Percentiles rank a stretch among this genome's conserved stretches.
These are phyloP conservation scores for Tenrec ecaudatus DNA, from an alignment of 2,113 vertebrate species.

Conservation along the genomic window DNA sequence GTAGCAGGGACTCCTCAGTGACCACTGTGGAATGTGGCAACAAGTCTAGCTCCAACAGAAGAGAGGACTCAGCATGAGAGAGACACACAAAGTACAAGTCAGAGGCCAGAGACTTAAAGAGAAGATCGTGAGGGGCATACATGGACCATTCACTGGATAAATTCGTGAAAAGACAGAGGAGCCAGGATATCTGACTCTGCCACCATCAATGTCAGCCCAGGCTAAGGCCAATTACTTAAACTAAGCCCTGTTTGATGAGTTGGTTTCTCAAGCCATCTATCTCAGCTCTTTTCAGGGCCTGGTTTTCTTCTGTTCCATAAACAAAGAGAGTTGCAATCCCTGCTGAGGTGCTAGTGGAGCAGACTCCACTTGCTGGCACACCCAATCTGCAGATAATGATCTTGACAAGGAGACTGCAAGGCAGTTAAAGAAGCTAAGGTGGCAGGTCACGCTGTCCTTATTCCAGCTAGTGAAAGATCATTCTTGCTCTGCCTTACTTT, in stretches of 20 bases:
- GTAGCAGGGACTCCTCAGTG: background rate
- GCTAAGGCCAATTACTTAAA: slow-evolving; percentile 22
- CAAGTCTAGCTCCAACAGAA: background rate
- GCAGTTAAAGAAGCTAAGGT: slow-evolving; percentile 32
- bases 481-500: background rate
- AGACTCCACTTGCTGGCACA: background rate
- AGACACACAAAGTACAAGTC: background rate
- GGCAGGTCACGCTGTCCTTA: slow-evolving; percentile 37
- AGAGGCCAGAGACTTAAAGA: background rate
- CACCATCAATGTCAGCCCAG: background rate
- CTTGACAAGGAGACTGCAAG: slow-evolving; percentile 51
- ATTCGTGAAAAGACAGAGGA: background rate
- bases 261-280: slow-evolving; percentile 55
- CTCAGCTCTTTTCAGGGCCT: slow-evolving; percentile 44
- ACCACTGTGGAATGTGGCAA: background rate
- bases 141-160: background rate
- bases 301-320: slow-evolving; percentile 37
- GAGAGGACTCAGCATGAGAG: background rate
- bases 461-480: background rate
- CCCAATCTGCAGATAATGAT: slow-evolving; percentile 50
- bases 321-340: slow-evolving; percentile 45
- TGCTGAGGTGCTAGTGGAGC: background rate
- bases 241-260: slow-evolving; percentile 13
- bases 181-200: background rate
- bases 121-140: background rate